Evolutionary conservation across 2,113 vertebrate species (phyloP), one percentile per base, ranked within the genome.

Genomic region (Calypte anna): DNA sequence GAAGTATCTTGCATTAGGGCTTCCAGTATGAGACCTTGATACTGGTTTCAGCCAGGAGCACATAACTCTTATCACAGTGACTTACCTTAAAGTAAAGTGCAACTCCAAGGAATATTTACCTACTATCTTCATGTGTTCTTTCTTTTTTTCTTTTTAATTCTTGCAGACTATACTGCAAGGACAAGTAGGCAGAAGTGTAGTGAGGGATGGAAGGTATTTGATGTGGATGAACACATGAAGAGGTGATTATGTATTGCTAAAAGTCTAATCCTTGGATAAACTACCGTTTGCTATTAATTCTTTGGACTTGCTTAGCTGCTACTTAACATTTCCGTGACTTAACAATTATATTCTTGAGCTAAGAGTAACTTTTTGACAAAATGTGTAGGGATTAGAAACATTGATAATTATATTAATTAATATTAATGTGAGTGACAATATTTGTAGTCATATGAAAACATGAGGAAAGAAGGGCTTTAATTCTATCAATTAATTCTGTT

Each of bases 21-120:
- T 96, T 97, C 96, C 87, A 93, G 97, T n/a, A 15, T 93, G 94
- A 95, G 91, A 97, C 97, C 98, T 97, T 97, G 97, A 95, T 93
- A 85, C 85, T 93, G 94, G 96, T 95, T 97, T 96, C 95, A 94
- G 97, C 96, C 96, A 46, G 95, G 93, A 96, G 94, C 95, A 96
- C 64, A 59, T 86, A 94, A 84, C 86, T 96, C 91, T 97, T 96
- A 96, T 91, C 93, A 40, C 79, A 83, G 84, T 77, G 95, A 97
- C 91, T 97, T 97, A 95, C 87, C 53, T 74, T 94, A 87, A 97
- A 96, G 94, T 93, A 94, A 95, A 94, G 75, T 90, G 77, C 83
- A 94, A 61, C 90, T 90, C 73, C 80, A 94, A 93, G 66, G 74
- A 90, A 90, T 96, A 94, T 95, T 96, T 96, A 75, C 93, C 96